Percentiles rank a stretch among this genome's conserved stretches.
These are phyloP conservation scores for Trachelus tabidus DNA, from an alignment of 2,888 invertebrate species.

Conservation along the genomic window DNA sequence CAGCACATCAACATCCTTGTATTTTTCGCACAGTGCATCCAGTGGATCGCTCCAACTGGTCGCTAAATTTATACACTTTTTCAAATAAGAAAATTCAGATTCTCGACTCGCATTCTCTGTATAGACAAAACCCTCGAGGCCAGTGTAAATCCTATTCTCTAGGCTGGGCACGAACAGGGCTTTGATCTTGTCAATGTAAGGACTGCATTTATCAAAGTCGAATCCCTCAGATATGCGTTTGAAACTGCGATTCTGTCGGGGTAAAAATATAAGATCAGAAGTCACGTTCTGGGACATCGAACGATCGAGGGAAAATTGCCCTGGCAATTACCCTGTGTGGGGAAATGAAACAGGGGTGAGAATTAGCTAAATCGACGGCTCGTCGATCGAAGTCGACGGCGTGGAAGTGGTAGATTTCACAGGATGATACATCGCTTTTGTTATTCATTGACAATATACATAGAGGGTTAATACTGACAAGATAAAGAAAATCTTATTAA, in stretches of 20 bases:
- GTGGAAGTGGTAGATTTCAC: not conserved
- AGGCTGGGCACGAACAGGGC: slow-evolving; percentile 45
- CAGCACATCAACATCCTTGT: slow-evolving; percentile 11
- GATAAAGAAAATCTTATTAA: not conserved
- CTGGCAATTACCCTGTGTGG: not conserved
- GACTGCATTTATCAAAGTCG: slow-evolving; percentile 34
- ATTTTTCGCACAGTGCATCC: slow-evolving; percentile 29
- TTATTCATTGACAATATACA: not conserved
- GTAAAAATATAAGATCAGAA: not conserved
- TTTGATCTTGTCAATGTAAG: slow-evolving; percentile 43
- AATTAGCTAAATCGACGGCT: not conserved
- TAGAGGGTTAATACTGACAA: not conserved
- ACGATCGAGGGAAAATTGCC: not conserved
- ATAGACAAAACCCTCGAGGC: slow-evolving; percentile 45
- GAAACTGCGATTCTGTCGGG: not conserved
- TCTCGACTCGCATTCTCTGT: slow-evolving; percentile 9
- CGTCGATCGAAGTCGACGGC: not conserved
- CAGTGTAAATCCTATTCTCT: slow-evolving; percentile 40
- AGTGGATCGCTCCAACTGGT: slow-evolving; percentile 22
- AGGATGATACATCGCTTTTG: not conserved
- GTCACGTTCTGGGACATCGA: not conserved
- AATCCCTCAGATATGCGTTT: slow-evolving; percentile 1
- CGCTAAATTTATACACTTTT: slow-evolving; percentile 34
- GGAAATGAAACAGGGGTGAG: not conserved
- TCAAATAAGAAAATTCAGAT: slow-evolving; percentile 33